A percentile compares a stretch with the other conserved stretches of the same genome.
phyloP scores from a whole-genome alignment of 1,140 invertebrate species.

The Brachionus sp. region DNA sequence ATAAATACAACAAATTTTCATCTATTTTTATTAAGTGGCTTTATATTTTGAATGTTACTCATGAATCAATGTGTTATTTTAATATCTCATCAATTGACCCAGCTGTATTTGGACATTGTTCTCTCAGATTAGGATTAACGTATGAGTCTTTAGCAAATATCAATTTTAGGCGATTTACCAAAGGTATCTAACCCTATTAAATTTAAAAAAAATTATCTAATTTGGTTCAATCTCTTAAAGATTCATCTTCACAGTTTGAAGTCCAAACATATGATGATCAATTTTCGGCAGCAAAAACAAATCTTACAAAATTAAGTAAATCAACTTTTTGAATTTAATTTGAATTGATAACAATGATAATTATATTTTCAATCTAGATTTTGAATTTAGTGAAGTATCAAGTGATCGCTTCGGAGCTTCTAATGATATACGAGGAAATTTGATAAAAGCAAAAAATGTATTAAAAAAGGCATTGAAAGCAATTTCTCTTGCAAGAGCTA shows the following conservation, averaged over 20 bases:
- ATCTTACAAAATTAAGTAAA: constrained; percentile 39
- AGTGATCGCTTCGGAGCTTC: constrained; percentile 27
- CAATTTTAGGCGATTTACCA: background rate
- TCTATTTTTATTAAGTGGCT: constrained; percentile 54
- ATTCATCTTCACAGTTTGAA: constrained; percentile 19
- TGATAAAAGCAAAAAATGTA: constrained; percentile 6
- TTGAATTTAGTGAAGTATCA: background rate
- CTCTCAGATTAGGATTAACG: constrained; percentile 56
- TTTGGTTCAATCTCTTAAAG: background rate
- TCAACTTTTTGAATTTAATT: background rate
- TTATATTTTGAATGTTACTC: constrained; percentile 56
- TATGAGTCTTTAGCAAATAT: constrained; percentile 54
- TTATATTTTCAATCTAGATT: background rate
- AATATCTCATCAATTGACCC: constrained; percentile 56
- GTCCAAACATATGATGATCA: constrained; percentile 31
- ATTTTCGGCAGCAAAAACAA: constrained; percentile 11
- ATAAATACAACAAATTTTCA: background rate
- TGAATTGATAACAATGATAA: background rate
- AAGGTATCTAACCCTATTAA: background rate
- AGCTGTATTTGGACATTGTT: constrained; percentile 55
- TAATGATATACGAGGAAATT: constrained; percentile 24
- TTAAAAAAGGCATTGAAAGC: background rate
- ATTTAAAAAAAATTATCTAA: background rate
- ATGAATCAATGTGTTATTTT: constrained; percentile 56
- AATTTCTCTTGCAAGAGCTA: background rate